Evolutionary conservation across 2,888 invertebrate genomes (phyloP), one percentile per base, ranked within the genome.

Genomic region (Pherbina coryleti): DNA sequence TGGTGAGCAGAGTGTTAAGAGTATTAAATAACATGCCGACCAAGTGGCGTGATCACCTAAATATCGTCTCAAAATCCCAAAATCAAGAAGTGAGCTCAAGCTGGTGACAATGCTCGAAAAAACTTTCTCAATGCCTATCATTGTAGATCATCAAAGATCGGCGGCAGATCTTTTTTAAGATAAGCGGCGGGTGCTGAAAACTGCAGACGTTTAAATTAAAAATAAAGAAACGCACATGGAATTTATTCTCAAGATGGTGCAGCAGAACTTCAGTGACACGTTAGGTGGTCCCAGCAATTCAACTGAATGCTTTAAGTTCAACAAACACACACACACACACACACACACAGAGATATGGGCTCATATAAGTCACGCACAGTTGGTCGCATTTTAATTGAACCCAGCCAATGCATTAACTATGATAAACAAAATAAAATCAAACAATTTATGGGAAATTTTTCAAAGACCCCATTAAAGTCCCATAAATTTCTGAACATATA

Each of bases 331-430:
- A n/a, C n/a, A n/a, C 49, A 49, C 67, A 22, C 49, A 49, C 67
- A 22, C 49, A 22, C 19, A 19, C 25, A 25, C 67, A 67, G 9
- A 34, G 19, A 22, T 8, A n/a, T 22, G 37, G 25, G 44, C 44
- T 11, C 44, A 14, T 14, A 44, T 44, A 55, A 31, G 4, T 5
- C 55, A 19, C 55, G 31, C 62, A 62, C 74, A 64, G 64, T 64
- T 74, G 74, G 64, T 31, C 74, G 64, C 74, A 11, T 64, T 74
- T 74, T 74, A 66, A 74, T 74, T 74, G 64, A 74, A 51, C 74
- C 28, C 17, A 55, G 55, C 28, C 74, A 64, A 62, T 25, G 74
- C 28, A 64, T 51, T 51, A 51, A 64, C 22, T 51, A 64, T 22
- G 55, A 57, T 44, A 60, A 57, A 57, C 57, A 49, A 74, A 74